phyloP scores from a whole-genome alignment of 1,140 invertebrate genomes.

The Zaprionus camerounensis region DNA sequence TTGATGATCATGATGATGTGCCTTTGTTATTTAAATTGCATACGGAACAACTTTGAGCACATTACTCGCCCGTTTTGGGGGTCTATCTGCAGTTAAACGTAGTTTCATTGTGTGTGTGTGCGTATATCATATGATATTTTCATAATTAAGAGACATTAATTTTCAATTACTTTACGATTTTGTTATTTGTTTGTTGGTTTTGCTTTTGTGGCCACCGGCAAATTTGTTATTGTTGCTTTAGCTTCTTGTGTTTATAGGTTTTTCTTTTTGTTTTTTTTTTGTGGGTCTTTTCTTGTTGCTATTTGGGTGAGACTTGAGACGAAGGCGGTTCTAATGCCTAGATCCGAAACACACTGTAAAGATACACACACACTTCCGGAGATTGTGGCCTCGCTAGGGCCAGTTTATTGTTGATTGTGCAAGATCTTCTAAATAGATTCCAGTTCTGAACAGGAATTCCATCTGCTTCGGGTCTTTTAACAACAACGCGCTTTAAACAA shows the following conservation, averaged over 20 bases:
- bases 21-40: constrained; percentile 80
- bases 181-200: neutral
- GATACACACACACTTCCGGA: constrained; percentile 25
- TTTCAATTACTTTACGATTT: constrained; percentile 47
- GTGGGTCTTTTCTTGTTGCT: neutral
- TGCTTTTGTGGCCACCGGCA: neutral
- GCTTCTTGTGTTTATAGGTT: neutral
- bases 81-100: constrained; percentile 20
- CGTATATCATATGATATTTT: constrained; percentile 13
- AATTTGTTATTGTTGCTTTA: constrained; percentile 16
- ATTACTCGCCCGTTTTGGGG: constrained; percentile 25
- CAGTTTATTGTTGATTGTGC: constrained; percentile 18
- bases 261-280: neutral
- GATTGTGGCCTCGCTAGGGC: constrained; percentile 40
- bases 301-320: constrained; percentile 19
- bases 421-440: constrained; percentile 24
- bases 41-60: constrained; percentile 58
- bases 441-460: constrained; percentile 21
- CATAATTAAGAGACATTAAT: constrained; percentile 46
- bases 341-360: constrained; percentile 17
- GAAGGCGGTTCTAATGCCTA: constrained; percentile 8
- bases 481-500: constrained; percentile 7
- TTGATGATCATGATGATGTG: neutral
- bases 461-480: constrained; percentile 6
- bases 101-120: neutral